These are phyloP conservation scores for Suillia variegata DNA, from an alignment of 2,888 invertebrate species.

Conservation along the genomic window DNA sequence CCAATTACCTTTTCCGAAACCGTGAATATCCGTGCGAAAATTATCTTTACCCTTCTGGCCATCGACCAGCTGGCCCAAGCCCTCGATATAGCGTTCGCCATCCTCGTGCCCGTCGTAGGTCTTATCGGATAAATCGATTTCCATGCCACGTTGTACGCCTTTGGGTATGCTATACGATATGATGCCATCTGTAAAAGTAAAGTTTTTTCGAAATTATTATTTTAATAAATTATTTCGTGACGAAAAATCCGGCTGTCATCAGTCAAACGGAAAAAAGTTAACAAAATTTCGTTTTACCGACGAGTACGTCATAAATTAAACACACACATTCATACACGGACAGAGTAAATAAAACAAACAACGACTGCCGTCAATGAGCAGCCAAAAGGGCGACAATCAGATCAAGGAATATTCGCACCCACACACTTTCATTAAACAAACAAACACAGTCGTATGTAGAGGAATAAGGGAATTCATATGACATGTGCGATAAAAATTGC, in stretches of 20 bases:
- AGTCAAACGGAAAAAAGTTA: no score
- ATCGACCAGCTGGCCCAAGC: slow-evolving; percentile 80
- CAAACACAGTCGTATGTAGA: not conserved
- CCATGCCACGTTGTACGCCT: slow-evolving; percentile 72
- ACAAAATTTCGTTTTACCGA: no score
- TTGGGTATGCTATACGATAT: slow-evolving; percentile 80
- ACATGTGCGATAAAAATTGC: not conserved
- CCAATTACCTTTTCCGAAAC: slow-evolving; percentile 70
- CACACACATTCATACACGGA: no score
- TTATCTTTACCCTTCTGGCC: slow-evolving; percentile 76
- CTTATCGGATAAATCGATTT: slow-evolving; percentile 77
- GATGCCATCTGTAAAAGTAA: slow-evolving; percentile 69
- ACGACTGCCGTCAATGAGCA: no score
- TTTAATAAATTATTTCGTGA: no score
- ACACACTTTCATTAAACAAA: no score
- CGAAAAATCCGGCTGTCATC: no score
- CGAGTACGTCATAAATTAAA: not conserved
- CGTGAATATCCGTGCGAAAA: slow-evolving; percentile 70
- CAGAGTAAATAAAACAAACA: slow-evolving; percentile 3
- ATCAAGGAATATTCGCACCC: slow-evolving; percentile 8
- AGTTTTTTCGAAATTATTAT: not conserved
- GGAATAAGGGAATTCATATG: not conserved
- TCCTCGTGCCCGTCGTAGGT: slow-evolving; percentile 78
- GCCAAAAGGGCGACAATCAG: slow-evolving; percentile 9
- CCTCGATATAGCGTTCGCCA: slow-evolving; percentile 68